Conservation (phyloP, 2,797 vertebrate genomes). For the Eurystomus glaucurus region DNA sequence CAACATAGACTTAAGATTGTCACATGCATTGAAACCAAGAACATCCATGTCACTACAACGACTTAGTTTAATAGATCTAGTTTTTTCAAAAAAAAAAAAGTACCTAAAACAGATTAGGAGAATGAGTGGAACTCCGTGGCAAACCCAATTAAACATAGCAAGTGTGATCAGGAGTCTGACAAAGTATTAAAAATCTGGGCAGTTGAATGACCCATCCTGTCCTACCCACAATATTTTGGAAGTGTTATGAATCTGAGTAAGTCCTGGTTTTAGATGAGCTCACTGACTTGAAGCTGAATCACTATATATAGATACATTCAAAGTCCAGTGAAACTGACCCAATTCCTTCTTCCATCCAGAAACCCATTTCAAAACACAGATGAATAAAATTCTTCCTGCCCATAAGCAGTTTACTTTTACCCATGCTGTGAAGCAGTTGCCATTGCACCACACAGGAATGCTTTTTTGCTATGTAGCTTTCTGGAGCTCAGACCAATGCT, state of each 20-base stretch:
- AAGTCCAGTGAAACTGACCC: neutral
- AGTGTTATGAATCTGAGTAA: neutral
- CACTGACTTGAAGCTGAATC: neutral
- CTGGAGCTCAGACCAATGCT: neutral
- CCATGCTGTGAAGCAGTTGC: neutral
- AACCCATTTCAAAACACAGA: neutral
- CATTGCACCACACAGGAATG: neutral
- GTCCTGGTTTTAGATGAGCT: neutral
- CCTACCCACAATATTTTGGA: neutral
- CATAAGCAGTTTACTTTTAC: neutral
- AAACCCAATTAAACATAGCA: neutral
- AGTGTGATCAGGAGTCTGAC: neutral
- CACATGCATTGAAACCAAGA: neutral
- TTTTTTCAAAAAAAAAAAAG: neutral
- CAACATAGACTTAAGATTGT: neutral
- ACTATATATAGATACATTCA: neutral
- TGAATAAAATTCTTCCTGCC: neutral
- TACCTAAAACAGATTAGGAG: neutral
- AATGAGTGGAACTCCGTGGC: neutral
- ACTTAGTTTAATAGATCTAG: neutral
- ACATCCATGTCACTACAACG: neutral
- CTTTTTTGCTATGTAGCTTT: neutral
- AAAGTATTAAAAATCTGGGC: neutral
- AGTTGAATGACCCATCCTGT: neutral
- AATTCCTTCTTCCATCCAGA: neutral